phyloP scores from a whole-genome alignment of 2,888 invertebrate genomes.

The Colostygia pectinataria region DNA sequence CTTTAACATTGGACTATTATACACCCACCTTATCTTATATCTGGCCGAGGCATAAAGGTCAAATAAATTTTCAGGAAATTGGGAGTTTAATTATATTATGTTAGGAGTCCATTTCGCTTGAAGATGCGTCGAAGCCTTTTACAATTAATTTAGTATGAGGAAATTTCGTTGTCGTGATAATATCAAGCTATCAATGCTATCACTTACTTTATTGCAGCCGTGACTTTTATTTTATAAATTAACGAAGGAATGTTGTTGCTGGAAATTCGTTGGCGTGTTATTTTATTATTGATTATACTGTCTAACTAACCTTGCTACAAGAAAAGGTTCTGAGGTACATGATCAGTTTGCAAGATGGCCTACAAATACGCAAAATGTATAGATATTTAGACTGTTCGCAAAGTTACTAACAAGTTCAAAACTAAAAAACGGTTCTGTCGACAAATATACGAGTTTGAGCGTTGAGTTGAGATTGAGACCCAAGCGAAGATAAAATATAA shows the following conservation, averaged over 20 bases:
- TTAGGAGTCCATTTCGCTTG: constrained; percentile 70
- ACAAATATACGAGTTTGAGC: too few species aligned
- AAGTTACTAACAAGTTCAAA: too few species aligned
- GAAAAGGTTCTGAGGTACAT: too few species aligned
- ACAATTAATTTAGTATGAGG: constrained; percentile 76
- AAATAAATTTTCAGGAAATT: constrained; percentile 66
- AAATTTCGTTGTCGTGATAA: constrained; percentile 74
- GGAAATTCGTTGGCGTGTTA: constrained; percentile 1
- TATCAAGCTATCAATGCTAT: constrained; percentile 67
- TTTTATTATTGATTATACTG: too few species aligned
- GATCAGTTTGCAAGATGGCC: too few species aligned
- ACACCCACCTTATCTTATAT: background rate
- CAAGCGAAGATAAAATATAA: too few species aligned
- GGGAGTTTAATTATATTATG: constrained; percentile 64
- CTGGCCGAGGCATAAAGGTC: constrained; percentile 52
- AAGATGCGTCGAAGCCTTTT: constrained; percentile 46
- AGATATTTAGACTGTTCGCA: too few species aligned
- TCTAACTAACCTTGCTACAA: too few species aligned
- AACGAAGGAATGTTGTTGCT: background rate
- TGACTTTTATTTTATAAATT: constrained; percentile 44
- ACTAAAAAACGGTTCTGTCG: too few species aligned
- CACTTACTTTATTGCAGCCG: constrained; percentile 44
- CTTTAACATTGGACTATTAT: too few species aligned
- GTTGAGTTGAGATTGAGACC: too few species aligned
- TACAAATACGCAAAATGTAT: too few species aligned